Base-by-base conservation (phyloP, 2,888 invertebrate species). In the Spialia ferax region DNA sequence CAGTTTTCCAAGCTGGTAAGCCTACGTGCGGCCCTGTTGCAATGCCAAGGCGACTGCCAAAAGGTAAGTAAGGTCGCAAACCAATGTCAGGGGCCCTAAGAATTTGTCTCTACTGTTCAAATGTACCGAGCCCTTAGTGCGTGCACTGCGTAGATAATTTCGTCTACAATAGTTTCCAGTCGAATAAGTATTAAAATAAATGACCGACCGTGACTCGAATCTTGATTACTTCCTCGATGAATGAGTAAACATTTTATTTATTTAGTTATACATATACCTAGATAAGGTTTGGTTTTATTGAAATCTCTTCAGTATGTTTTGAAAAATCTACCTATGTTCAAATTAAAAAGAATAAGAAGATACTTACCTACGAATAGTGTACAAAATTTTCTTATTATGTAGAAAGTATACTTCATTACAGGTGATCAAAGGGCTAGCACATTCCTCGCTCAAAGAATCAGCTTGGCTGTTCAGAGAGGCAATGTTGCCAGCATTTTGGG, bases 1-100 rank as follows among this genome's bases (percentile, higher is more conserved):
- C 54, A 42, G 52, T 52, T 60, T 29, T 23, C 35, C 29, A 45
- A 45, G 18, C 54, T 61, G 54, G 54, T 59, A 60, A 60, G 61
- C 61, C 55, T 50, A 67, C 81, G 77, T 78, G 75, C 77, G 82
- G 83, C 82, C 82, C 83, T 72, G 73, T 68, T 86, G 88, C 91
- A 93, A 87, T 92, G 93, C 91, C 93, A 92, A 92, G 92, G 93
- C 87, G 80, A 88, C 83, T 88, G 88, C 91, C 92, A 88, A 92
- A 93, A 89, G 85, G 80, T 82, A 71, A 74, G 75, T 82, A 83
- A 90, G 91, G 91, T 85, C 88, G 83, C 78, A 81, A 74, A 80
- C 83, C 92, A 92, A 92, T 91, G 92, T 93, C 92, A 92, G 91
- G 92, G 90, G 92, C 90, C 91, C 90, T 87, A 86, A 82, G 84